Conservation (phyloP, 2,113 vertebrate genomes). For the Plecotus auritus region DNA sequence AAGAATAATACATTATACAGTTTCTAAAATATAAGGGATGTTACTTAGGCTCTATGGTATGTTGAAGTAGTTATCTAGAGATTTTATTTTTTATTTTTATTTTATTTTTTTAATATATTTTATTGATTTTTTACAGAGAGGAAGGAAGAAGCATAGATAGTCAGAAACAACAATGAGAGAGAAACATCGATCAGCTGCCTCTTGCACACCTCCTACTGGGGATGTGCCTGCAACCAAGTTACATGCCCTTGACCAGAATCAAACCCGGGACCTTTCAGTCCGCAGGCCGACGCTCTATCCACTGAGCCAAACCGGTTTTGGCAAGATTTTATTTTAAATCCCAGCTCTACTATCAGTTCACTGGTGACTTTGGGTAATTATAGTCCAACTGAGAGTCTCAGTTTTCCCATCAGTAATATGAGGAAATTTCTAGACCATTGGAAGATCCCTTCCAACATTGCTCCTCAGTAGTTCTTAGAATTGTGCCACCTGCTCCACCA, state of each 20-base stretch:
- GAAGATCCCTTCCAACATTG: not conserved
- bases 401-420: not conserved
- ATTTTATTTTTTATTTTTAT: too few relatives aligned
- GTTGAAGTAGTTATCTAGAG: not conserved
- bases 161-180: too few relatives aligned
- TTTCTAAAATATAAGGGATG: not conserved
- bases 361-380: not conserved
- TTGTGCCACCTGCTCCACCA: not conserved
- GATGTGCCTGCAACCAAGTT: too few relatives aligned
- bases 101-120: too few relatives aligned
- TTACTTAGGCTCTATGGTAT: not conserved
- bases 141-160: too few relatives aligned
- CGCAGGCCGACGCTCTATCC: too few relatives aligned
- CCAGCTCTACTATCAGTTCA: not conserved
- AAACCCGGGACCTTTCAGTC: too few relatives aligned
- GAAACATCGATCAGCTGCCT: too few relatives aligned
- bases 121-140: too few relatives aligned
- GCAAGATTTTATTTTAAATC: not conserved
- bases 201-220: too few relatives aligned
- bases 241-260: too few relatives aligned
- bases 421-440: not conserved
- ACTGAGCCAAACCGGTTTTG: too few relatives aligned
- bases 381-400: not conserved
- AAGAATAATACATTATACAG: not conserved
- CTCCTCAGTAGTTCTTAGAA: not conserved